A percentile compares a stretch with the other conserved stretches of the same genome.
Evolutionary conservation across 2,888 invertebrate species (phyloP).

Genomic region (Didymodactylos carnosus): DNA sequence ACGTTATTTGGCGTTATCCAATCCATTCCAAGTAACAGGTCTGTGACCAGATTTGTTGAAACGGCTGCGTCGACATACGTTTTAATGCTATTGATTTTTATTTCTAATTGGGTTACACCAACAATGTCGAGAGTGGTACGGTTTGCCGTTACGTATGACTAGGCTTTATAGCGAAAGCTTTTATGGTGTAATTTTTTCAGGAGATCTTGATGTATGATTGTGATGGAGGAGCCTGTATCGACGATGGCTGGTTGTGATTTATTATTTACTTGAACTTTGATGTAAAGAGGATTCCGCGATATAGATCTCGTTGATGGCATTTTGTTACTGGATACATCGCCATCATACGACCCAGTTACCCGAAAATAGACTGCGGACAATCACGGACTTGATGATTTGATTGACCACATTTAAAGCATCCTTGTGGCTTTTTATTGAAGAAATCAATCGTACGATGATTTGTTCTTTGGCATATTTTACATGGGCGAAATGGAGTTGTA

Average conservation of each 20-base stretch:
- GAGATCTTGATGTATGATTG: background rate
- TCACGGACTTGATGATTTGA: background rate
- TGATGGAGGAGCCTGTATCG: background rate
- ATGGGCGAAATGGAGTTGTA: too few relatives aligned
- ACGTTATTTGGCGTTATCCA: background rate
- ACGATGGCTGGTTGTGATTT: background rate
- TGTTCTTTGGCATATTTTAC: background rate
- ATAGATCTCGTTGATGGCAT: background rate
- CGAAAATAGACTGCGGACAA: background rate
- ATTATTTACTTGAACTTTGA: background rate
- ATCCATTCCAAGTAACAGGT: background rate
- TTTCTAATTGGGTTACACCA: background rate
- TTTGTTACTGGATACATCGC: background rate
- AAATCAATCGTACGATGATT: background rate
- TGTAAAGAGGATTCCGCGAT: background rate
- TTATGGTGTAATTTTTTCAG: background rate
- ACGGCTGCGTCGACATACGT: background rate
- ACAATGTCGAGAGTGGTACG: background rate
- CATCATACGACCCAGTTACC: background rate
- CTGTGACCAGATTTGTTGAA: background rate
- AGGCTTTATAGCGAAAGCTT: too few relatives aligned
- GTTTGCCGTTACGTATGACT: background rate
- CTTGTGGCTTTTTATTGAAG: background rate
- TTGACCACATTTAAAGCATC: background rate
- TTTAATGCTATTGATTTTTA: background rate